Evolutionary conservation across 2,797 vertebrate species (phyloP).

Genomic region (Gorsachius magnificus): DNA sequence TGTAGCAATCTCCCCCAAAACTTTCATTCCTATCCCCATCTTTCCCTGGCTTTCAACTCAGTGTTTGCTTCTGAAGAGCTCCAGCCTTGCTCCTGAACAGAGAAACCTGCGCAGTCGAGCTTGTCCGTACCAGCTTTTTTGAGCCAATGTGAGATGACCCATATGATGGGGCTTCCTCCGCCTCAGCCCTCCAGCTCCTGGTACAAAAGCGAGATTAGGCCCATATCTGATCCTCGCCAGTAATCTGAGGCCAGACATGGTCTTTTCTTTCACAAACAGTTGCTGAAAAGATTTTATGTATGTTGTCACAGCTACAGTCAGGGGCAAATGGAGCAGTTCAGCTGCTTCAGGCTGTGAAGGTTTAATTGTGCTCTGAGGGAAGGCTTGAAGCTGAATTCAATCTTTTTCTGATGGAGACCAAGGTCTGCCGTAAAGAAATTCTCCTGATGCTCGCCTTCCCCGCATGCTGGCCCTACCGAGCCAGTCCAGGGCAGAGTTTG

Average conservation of each 20-base stretch:
- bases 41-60: background rate
- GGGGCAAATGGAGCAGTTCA: background rate
- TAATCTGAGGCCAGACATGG: background rate
- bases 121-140: background rate
- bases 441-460: background rate
- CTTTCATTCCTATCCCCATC: background rate
- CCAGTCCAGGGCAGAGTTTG: background rate
- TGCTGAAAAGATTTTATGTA: constrained; percentile 4
- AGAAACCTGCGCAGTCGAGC: fast-evolving
- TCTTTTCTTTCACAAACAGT: background rate
- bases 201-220: background rate
- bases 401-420: background rate
- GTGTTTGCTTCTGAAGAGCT: background rate
- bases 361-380: constrained; percentile 47
- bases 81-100: background rate
- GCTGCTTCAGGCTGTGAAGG: constrained; percentile 39
- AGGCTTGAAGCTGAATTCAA: background rate
- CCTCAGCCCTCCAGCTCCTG: background rate
- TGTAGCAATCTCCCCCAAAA: fast-evolving
- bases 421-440: background rate
- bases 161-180: background rate
- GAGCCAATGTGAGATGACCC: background rate
- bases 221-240: background rate
- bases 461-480: fast-evolving
- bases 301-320: background rate